Percentiles rank a stretch among this genome's conserved stretches.
Evolutionary conservation across 2,888 invertebrate species (phyloP).

Genomic region (Harpalus rubripes): DNA sequence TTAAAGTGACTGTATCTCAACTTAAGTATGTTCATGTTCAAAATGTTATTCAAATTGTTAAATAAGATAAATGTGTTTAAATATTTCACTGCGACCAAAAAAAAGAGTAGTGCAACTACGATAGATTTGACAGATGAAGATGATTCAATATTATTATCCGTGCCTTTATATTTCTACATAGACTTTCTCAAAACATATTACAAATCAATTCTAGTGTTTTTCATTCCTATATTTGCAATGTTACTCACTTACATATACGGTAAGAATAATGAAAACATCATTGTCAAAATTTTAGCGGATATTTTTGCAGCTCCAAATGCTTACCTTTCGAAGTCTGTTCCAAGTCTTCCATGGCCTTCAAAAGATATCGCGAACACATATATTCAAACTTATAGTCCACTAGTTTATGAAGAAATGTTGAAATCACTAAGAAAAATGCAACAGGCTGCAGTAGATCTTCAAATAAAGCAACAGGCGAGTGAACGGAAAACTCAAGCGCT

Average conservation of each 20-base stretch:
- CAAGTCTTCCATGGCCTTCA: not conserved
- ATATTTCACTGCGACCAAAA: not conserved
- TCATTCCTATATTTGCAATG: not conserved
- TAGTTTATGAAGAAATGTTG: slow-evolving; percentile 55
- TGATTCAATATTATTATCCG: slow-evolving; percentile 11
- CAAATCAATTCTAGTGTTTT: slow-evolving; percentile 36
- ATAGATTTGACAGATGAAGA: not conserved
- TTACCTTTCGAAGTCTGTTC: slow-evolving; percentile 4
- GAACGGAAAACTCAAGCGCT: slow-evolving; percentile 48
- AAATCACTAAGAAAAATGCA: slow-evolving; percentile 58
- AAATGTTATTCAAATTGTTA: slow-evolving; percentile 15
- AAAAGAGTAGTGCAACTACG: not conserved
- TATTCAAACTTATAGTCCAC: slow-evolving; percentile 41
- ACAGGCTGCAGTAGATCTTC: slow-evolving; percentile 48
- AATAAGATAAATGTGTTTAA: slow-evolving; percentile 2
- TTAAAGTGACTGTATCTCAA: not conserved
- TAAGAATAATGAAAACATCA: slow-evolving; percentile 22
- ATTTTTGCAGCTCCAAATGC: not conserved
- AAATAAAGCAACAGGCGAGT: slow-evolving; percentile 54
- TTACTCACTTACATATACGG: slow-evolving; percentile 36
- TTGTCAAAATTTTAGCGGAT: not conserved
- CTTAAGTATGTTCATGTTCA: slow-evolving; percentile 10
- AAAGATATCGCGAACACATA: slow-evolving; percentile 15
- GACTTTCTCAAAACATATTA: slow-evolving; percentile 52
- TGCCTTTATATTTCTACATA: slow-evolving; percentile 49